These are phyloP conservation scores for Cecidostiba fungosa DNA, from an alignment of 2,888 invertebrate species.

Conservation along the genomic window DNA sequence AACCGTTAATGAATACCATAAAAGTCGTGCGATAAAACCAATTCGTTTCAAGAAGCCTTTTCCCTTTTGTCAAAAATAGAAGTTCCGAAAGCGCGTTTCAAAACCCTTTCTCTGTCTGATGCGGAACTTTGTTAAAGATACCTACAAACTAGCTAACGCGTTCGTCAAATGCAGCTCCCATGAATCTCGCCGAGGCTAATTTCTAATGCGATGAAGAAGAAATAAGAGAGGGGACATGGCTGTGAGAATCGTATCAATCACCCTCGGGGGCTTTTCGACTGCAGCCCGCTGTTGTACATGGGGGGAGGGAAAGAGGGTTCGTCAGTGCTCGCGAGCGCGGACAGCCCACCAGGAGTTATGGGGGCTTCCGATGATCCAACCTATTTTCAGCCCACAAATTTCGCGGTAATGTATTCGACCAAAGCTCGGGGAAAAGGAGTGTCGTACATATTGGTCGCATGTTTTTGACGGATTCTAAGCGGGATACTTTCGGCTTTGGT, in stretches of 20 bases:
- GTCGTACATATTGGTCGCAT: slow-evolving; percentile 52
- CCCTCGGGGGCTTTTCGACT: slow-evolving; percentile 45
- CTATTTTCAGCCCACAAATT: slow-evolving; percentile 54
- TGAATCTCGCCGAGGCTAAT: slow-evolving; percentile 58
- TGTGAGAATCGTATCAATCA: slow-evolving; percentile 62
- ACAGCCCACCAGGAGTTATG: slow-evolving; percentile 51
- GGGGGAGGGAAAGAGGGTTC: not conserved
- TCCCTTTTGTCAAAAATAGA: slow-evolving; percentile 33
- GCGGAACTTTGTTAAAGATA: not conserved
- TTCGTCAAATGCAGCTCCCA: slow-evolving; percentile 42
- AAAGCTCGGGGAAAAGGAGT: slow-evolving; percentile 3
- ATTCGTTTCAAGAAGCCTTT: slow-evolving; percentile 17
- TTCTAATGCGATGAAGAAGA: slow-evolving; percentile 52
- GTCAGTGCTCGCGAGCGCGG: slow-evolving; percentile 3
- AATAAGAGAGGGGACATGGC: slow-evolving; percentile 14
- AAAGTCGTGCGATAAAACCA: not conserved
- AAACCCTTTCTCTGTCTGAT: not conserved
- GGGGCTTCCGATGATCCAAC: slow-evolving; percentile 56
- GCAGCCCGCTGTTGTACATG: not conserved
- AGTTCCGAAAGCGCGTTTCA: not conserved
- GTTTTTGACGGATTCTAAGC: slow-evolving; percentile 42
- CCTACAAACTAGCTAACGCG: not conserved
- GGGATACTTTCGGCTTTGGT: not conserved
- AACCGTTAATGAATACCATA: not conserved
- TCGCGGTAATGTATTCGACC: slow-evolving; percentile 51